Evolutionary conservation across 2,113 vertebrate genomes (phyloP).

Genomic region (Pygoscelis antarcticus): DNA sequence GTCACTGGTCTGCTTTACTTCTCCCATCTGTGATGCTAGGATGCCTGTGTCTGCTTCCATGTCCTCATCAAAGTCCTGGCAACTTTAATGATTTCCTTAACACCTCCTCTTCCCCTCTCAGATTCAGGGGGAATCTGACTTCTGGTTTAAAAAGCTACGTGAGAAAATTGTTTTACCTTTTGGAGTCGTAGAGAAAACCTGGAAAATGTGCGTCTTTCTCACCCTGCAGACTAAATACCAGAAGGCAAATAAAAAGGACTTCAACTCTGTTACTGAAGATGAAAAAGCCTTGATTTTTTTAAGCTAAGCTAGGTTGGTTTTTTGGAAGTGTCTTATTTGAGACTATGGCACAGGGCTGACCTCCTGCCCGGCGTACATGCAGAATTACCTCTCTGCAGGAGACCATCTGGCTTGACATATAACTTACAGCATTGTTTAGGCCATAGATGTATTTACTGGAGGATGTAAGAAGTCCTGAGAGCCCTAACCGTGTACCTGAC

Average conservation of each 20-base stretch:
- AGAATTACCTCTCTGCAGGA: background rate
- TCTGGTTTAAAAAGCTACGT: background rate
- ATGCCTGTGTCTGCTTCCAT: background rate
- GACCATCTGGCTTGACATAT: background rate
- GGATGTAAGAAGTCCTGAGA: background rate
- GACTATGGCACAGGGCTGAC: background rate
- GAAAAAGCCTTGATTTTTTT: background rate
- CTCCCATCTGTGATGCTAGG: background rate
- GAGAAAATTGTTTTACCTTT: background rate
- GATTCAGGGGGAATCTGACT: background rate
- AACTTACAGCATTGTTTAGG: background rate
- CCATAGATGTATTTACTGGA: background rate
- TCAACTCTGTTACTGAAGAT: background rate
- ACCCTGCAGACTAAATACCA: background rate
- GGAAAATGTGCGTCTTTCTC: background rate
- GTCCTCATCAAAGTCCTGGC: background rate
- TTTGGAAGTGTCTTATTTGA: background rate
- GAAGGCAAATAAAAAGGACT: background rate
- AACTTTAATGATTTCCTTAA: background rate
- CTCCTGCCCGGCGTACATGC: rapidly evolving
- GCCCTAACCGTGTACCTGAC: background rate
- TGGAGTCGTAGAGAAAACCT: background rate
- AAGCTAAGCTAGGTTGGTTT: background rate
- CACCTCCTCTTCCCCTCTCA: background rate
- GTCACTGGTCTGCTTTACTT: background rate